Base-by-base conservation (phyloP, 2,797 vertebrate species). In the Dryobates pubescens region DNA sequence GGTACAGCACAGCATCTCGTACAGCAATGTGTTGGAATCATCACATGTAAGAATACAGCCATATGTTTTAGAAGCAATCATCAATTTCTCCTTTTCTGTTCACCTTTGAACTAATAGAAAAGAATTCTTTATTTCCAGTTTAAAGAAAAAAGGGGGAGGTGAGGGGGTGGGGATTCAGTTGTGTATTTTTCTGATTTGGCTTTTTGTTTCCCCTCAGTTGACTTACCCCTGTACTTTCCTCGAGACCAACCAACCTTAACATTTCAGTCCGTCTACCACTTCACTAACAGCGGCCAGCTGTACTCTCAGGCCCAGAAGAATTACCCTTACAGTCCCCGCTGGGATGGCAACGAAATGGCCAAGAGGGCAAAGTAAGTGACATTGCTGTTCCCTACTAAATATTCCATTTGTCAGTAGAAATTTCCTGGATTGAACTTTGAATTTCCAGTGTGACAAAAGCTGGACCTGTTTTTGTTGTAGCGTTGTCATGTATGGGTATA, bases 311-410 rank as follows among this genome's bases (percentile, higher is more conserved):
- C 99, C 95, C 99, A 99, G 97, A 99, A 99, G 97, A 99, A 99
- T 11, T 99, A 99, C 80, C 99, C 99, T 1, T 99, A 99, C 96
- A 99, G 99, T 97, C 99, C 99, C 4, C 98, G 99, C 94, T 99
- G 99, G 99, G 99, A 99, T 43, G 99, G 99, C 96, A 99, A 99
- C 65, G 99, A 99, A 97, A 99, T 99, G 99, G 99, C 99, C 94
- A 99, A 99, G 97, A 98, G 99, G 98, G 99, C 99, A 86, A 99
- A 99, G 99, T 99, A 98, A 98, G 99, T 97, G 27, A 47, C 61
- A 36, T 74, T n/a, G 10, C 34, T 86, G 11, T 91, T 91, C 71
- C 34, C 45, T 76, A 3, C 23, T 45, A 68, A 80, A 38, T 38
- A 38, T 30, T 77, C 16, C 16, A 3, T 85, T 71, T 90, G 7